Base-by-base conservation (phyloP, 1,140 invertebrate genomes). In the Plectus sambesii region DNA sequence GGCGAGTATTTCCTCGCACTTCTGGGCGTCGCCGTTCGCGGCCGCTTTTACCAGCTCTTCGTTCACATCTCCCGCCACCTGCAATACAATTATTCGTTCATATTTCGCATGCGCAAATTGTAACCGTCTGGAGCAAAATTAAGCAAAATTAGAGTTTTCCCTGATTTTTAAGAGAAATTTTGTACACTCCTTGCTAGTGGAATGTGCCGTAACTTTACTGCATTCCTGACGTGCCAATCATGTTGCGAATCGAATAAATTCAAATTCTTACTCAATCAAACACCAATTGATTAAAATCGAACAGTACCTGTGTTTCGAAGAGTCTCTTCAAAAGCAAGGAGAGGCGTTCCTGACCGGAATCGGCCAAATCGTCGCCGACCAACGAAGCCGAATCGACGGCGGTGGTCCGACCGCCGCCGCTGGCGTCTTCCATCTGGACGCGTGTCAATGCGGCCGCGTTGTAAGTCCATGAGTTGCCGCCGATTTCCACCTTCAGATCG, bases 21-120 rank as follows among this genome's bases (percentile, higher is more conserved):
- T 89, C 57, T 79, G 76, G 1, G 81, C 79, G 74, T 94, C 88
- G 5, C 90, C 90, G 72, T 89, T 93, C 1, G 87, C 88, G 8
- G 88, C 87, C 1, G 87, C 87, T 73, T 93, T 94, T 1, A 97
- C 89, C n/a, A 97, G 73, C 70, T 96, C 89, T 73, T 96, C 88
- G 61, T 88, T 92, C 0, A 89, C 82, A 73, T 94, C 87, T 8
- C 85, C 87, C 2, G 86, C 86, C 3, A 90, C 84, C 70, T 93
- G n/a, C n/a, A n/a, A n/a, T n/a, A n/a, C n/a, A n/a, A n/a, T n/a
- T n/a, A n/a, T n/a, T n/a, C n/a, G n/a, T n/a, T n/a, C n/a, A n/a
- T 87, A 1, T 85, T 87, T 71, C 92, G 87, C 73, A 94, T 94
- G 36, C 93, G 72, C 92, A 93, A 52, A 96, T 71, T 8, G 94